Conservation (phyloP, 1,140 invertebrate genomes). For the Pinna nobilis region DNA sequence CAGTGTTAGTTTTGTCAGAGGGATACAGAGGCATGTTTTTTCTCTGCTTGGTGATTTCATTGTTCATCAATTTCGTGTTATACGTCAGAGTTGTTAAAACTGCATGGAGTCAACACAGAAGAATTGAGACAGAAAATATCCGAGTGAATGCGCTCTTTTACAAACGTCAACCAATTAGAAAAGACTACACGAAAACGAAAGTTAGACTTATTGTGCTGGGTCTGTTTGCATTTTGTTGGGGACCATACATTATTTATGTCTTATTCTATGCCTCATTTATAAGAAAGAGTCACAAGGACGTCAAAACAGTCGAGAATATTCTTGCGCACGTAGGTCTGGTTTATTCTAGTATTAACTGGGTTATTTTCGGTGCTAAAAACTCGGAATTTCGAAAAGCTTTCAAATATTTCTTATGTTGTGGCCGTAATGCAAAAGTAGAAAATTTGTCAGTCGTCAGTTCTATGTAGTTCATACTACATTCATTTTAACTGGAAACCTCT, state of each 20-base stretch:
- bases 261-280: conserved; percentile 28
- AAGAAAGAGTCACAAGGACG: conserved; percentile 7
- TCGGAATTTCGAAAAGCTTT: conserved; percentile 31
- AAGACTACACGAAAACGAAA: conserved; percentile 38
- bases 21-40: conserved; percentile 10
- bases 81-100: conserved; percentile 33
- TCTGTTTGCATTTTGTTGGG: conserved; percentile 41
- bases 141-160: neutral
- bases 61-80: conserved; percentile 33
- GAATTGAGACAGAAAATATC: neutral
- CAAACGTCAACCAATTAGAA: neutral
- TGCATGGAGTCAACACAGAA: conserved; percentile 10
- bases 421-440: conserved; percentile 1
- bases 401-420: conserved; percentile 28
- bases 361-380: conserved; percentile 43
- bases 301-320: conserved; percentile 24
- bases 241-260: conserved; percentile 30
- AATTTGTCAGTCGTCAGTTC: neutral
- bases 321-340: conserved; percentile 26
- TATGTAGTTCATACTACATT: too few relatives aligned
- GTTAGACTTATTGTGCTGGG: conserved; percentile 40
- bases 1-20: conserved; percentile 8
- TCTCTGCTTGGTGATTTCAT: conserved; percentile 3
- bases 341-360: conserved; percentile 38
- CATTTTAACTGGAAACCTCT: too few relatives aligned